Percentiles rank a stretch among this genome's conserved stretches.
Evolutionary conservation across 2,113 vertebrate genomes (phyloP).

Genomic region (Ophthalmolycus amberensis): DNA sequence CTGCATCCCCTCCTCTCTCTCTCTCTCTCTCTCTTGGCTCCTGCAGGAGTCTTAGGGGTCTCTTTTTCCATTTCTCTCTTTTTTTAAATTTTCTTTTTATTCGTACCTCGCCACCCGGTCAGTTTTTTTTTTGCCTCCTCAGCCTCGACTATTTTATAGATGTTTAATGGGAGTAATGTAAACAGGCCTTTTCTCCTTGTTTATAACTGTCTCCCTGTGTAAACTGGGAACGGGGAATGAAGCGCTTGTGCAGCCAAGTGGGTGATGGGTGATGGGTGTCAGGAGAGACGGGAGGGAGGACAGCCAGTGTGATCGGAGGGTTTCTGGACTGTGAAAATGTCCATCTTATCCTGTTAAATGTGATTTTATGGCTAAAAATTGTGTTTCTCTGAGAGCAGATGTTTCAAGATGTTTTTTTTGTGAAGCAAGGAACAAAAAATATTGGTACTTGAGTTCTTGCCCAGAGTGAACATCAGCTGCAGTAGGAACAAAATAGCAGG

Average conservation of each 20-base stretch:
- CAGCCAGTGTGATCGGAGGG: constrained; percentile 7
- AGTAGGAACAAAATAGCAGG: not conserved
- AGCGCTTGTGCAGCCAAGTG: constrained; percentile 46
- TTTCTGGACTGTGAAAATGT: constrained; percentile 14
- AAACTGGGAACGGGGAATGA: constrained; percentile 28
- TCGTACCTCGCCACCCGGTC: not conserved
- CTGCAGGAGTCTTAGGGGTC: constrained; percentile 6
- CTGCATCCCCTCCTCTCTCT: not conserved
- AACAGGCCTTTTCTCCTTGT: constrained; percentile 64
- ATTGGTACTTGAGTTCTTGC: not conserved
- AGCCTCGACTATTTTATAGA: constrained; percentile 7
- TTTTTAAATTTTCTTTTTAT: not conserved
- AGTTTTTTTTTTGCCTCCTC: not conserved
- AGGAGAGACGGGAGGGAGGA: constrained; percentile 1
- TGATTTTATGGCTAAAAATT: not conserved
- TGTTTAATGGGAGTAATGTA: constrained; percentile 68
- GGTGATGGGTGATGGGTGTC: constrained; percentile 31
- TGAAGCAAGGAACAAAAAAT: not conserved
- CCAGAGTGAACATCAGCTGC: not conserved
- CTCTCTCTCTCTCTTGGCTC: not conserved
- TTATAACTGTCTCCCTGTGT: constrained; percentile 62
- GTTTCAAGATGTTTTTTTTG: not conserved
- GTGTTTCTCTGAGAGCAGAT: not conserved
- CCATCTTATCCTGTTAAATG: not conserved
- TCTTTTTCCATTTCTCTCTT: constrained; percentile 23